Conservation (phyloP, 35 echinoderm and acorn worm species). For the Eucidaris tribuloides region DNA sequence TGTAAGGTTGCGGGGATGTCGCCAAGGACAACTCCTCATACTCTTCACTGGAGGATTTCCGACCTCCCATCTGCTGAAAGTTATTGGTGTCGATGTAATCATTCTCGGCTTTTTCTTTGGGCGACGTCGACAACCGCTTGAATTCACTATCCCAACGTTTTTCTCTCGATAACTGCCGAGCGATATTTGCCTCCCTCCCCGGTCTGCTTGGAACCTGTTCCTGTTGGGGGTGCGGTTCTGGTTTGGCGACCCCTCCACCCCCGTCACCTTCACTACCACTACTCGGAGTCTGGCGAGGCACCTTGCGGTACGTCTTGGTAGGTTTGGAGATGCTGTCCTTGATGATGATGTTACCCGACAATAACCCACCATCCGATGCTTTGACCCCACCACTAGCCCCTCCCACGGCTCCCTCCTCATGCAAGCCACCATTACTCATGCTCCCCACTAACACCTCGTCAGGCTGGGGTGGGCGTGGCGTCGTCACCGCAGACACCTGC, state of each 20-base stretch:
- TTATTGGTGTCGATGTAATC: conserved; percentile 11
- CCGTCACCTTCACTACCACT: neutral
- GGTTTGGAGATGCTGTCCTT: conserved; percentile 20
- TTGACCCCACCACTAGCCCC: conserved; percentile 18
- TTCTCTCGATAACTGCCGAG: neutral
- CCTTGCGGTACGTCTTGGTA: conserved; percentile 19
- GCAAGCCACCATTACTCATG: no score
- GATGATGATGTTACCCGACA: conserved; percentile 17
- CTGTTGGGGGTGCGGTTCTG: neutral
- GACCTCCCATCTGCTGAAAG: neutral
- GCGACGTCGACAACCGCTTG: conserved; percentile 19
- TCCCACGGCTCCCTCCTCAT: neutral
- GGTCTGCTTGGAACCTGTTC: neutral
- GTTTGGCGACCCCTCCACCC: neutral
- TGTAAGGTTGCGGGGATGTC: conserved; percentile 13
- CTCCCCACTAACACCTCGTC: no score
- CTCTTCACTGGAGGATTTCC: neutral
- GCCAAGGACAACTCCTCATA: conserved; percentile 18
- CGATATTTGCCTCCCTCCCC: neutral
- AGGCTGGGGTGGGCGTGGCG: no score
- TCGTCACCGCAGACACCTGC: no score
- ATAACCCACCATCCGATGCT: neutral
- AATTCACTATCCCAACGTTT: conserved; percentile 20
- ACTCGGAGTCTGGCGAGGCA: neutral
- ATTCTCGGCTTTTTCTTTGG: conserved; percentile 17